Evolutionary conservation across 2,113 vertebrate genomes (phyloP).

Genomic region (Gorsachius goisagi): DNA sequence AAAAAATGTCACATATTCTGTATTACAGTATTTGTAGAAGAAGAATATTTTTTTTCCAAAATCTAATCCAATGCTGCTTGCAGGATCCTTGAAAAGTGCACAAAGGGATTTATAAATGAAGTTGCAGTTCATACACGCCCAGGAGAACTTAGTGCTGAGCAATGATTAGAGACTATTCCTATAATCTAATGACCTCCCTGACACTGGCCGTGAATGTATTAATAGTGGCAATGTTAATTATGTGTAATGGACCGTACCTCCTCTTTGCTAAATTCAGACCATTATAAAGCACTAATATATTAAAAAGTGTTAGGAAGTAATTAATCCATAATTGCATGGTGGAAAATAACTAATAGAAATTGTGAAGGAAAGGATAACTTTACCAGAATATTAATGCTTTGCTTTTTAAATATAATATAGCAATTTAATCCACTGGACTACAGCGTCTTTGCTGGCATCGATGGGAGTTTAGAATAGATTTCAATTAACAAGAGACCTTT

Average conservation of each 20-base stretch:
- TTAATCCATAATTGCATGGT: not conserved
- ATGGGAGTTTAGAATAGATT: not conserved
- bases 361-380: not conserved
- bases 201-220: not conserved
- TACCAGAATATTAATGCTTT: not conserved
- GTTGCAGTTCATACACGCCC: not conserved
- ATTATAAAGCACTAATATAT: not conserved
- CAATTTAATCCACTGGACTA: not conserved
- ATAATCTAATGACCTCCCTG: not conserved
- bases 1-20: not conserved
- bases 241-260: not conserved
- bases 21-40: not conserved
- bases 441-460: not conserved
- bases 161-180: not conserved
- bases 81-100: not conserved
- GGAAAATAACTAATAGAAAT: slow-evolving; percentile 12
- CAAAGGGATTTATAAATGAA: not conserved
- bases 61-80: not conserved
- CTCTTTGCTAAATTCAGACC: not conserved
- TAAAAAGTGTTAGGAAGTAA: slow-evolving; percentile 1
- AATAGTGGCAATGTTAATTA: not conserved
- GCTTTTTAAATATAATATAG: not conserved
- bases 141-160: not conserved
- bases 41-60: not conserved
- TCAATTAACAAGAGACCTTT: not conserved